Conservation (phyloP, 2,797 vertebrate species). For the Dromococcyx pavoninus region DNA sequence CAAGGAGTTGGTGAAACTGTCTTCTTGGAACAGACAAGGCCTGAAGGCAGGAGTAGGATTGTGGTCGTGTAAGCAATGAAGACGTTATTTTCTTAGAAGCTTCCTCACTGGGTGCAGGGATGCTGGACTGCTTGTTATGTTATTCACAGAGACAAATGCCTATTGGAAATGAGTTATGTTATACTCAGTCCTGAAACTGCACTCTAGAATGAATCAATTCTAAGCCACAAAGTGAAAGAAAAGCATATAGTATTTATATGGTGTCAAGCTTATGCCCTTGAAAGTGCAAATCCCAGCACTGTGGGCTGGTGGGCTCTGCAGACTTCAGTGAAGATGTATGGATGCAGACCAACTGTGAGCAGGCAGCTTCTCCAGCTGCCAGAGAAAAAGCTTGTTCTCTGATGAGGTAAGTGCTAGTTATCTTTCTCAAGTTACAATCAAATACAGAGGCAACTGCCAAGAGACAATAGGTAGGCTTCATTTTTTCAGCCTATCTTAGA, state of each 20-base stretch:
- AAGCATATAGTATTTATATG: conserved; percentile 20
- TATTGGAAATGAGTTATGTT: conserved; percentile 5
- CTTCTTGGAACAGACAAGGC: not conserved
- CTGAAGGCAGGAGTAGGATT: not conserved
- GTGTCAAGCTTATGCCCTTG: conserved; percentile 35
- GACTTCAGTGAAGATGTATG: not conserved
- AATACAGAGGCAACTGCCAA: not conserved
- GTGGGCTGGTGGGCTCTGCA: not conserved
- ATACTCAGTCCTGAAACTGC: not conserved
- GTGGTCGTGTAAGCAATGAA: not conserved
- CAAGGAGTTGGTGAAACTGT: not conserved
- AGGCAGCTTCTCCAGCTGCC: not conserved
- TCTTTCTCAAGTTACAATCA: not conserved
- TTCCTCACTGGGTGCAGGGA: not conserved
- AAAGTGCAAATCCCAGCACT: conserved; percentile 17
- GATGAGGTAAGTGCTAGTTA: not conserved
- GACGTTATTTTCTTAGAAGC: not conserved
- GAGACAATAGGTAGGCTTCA: not conserved
- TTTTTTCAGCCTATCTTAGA: not conserved
- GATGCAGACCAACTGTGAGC: not conserved
- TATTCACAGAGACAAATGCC: not conserved
- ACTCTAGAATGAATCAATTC: conserved; percentile 28
- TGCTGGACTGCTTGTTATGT: not conserved
- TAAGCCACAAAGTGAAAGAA: conserved; percentile 13
- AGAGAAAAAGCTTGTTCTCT: not conserved